Percentiles rank a stretch among this genome's conserved stretches.
Evolutionary conservation across 2,888 invertebrate genomes (phyloP).

Genomic region (Troides oblongomaculatus): DNA sequence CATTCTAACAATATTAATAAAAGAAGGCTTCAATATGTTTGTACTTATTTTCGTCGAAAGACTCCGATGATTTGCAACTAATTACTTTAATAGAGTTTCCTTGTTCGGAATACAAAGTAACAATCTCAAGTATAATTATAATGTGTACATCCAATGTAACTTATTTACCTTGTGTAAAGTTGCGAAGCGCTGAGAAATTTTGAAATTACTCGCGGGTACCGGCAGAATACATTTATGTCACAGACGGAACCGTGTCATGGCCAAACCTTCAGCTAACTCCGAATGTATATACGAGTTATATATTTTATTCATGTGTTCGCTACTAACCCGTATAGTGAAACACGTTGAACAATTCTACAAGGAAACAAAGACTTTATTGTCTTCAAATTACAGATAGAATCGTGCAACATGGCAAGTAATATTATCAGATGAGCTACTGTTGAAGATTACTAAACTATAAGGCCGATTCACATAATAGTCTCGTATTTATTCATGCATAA

Average conservation of each 20-base stretch:
- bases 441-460: background rate
- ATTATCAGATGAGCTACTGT: conserved; percentile 5
- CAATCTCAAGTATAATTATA: background rate
- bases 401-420: background rate
- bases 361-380: conserved; percentile 15
- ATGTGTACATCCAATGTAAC: background rate
- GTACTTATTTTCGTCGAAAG: too few species aligned
- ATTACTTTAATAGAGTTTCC: background rate
- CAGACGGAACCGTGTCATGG: conserved; percentile 62
- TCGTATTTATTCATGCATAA: background rate
- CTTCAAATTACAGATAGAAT: background rate
- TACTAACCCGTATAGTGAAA: conserved; percentile 44
- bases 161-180: conserved; percentile 5
- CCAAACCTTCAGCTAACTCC: conserved; percentile 55
- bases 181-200: conserved; percentile 16
- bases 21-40: background rate
- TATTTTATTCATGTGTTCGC: conserved; percentile 48
- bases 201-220: conserved; percentile 24
- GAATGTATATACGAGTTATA: conserved; percentile 39
- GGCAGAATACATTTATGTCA: conserved; percentile 41
- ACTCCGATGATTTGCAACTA: background rate
- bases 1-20: background rate
- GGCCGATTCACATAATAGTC: background rate
- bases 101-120: background rate
- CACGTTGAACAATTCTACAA: conserved; percentile 47